These are phyloP conservation scores for Aegotheles bennettii DNA, from an alignment of 2,113 vertebrate species.

Conservation along the genomic window DNA sequence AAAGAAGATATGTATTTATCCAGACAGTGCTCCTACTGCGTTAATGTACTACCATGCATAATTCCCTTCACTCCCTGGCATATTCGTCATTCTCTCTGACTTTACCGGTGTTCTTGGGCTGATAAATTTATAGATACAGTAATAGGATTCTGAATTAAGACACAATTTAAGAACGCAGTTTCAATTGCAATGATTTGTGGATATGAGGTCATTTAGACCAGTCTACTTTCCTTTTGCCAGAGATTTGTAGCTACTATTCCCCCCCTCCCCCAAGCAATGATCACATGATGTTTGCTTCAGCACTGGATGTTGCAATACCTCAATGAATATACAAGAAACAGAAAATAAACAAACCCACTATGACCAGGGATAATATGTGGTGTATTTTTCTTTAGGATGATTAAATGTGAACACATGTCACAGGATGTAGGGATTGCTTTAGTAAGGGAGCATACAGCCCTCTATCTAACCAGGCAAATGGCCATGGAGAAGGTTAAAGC, in stretches of 20 bases:
- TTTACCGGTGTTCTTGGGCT: neutral
- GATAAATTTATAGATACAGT: neutral
- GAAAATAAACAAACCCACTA: slow-evolving; percentile 25
- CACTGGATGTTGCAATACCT: slow-evolving; percentile 8
- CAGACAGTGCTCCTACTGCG: neutral
- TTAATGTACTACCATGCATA: neutral
- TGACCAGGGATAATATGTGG: neutral
- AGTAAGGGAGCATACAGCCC: neutral
- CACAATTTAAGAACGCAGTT: neutral
- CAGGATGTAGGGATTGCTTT: neutral
- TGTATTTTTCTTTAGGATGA: slow-evolving; percentile 39
- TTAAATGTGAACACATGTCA: slow-evolving; percentile 44
- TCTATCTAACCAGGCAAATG: neutral
- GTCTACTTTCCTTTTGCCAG: neutral
- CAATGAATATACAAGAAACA: slow-evolving; percentile 23
- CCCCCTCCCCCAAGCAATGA: neutral
- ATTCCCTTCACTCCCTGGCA: neutral
- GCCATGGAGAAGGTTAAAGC: neutral
- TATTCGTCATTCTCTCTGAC: neutral
- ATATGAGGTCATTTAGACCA: slow-evolving; percentile 40
- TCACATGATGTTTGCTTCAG: slow-evolving; percentile 46
- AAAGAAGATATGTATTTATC: neutral
- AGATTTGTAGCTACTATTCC: slow-evolving; percentile 19
- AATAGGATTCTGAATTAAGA: slow-evolving; percentile 16
- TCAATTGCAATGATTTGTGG: slow-evolving; percentile 36